Base-by-base conservation (phyloP, 2,888 invertebrate species). In the Chironomus riparius region DNA sequence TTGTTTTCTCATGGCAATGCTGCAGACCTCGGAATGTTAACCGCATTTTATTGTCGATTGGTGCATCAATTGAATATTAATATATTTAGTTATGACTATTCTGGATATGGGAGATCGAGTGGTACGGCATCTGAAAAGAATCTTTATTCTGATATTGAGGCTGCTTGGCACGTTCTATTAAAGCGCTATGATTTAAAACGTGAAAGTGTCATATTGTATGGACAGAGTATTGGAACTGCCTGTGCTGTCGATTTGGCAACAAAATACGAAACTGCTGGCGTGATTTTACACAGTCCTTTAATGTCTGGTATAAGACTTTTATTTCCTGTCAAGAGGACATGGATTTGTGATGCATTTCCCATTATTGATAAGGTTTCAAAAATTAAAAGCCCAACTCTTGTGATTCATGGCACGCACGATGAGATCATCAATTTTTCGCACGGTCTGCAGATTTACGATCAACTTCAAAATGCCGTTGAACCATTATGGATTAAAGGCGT, bases 321-420 rank as follows among this genome's bases (percentile, higher is more conserved):
- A 79, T 97, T 96, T 85, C 96, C 96, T 65, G 95, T 95, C 81
- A 93, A 93, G 84, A 88, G 95, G 82, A 95, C 95, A 75, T 95
- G 95, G 95, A 97, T 95, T 86, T 97, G 95, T 85, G 97, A 97
- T 88, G 95, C 95, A 81, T 97, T 97, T 85, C 95, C 95, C 88
- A 95, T 95, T 87, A 97, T 97, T 87, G 96, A 97, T 86, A 96
- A 96, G 88, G 94, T 97, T 81, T 94, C 95, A 78, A 94, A 95
- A 85, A 95, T 97, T 78, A 93, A 92, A 82, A 95, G 95, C 79
- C 97, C 96, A 77, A 96, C 96, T 81, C 88, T 97, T 82, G 95
- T 97, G 75, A 97, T 97, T 81, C 97, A 97, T 83, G 97, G 97
- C 81, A 97, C 96, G 77, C 95, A 97, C 83, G 97, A 97, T 84